A percentile compares a stretch with the other conserved stretches of the same genome.
phyloP scores from a whole-genome alignment of 2,113 vertebrate species.

The Periophthalmus modestus region DNA sequence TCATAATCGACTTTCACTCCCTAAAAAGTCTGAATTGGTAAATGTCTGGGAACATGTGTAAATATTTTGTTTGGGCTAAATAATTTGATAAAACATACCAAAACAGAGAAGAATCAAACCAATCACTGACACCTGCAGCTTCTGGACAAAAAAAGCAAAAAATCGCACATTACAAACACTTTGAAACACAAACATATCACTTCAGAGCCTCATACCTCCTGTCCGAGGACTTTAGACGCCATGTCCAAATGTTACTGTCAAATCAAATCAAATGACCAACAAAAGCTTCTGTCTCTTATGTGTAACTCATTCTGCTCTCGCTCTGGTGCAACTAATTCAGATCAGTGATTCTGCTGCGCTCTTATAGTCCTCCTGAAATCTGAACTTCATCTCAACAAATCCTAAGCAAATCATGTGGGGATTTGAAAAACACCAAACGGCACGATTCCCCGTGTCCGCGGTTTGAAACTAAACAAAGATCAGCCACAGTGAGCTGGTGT shows the following conservation, averaged over 20 bases:
- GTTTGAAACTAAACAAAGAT: slow-evolving; percentile 36
- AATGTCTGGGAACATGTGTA: no score
- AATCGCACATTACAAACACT: no score
- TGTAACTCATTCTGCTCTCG: slow-evolving; percentile 9
- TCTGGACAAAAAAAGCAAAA: neutral
- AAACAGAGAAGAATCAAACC: neutral
- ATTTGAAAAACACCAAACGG: slow-evolving; percentile 13
- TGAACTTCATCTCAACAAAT: slow-evolving; percentile 32
- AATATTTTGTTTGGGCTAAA: no score
- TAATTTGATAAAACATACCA: neutral
- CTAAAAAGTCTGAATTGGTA: no score
- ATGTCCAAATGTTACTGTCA: neutral
- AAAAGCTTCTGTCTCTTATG: neutral
- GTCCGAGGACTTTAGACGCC: neutral
- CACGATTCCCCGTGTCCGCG: slow-evolving; percentile 34
- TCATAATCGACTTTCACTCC: no score
- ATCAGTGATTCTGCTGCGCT: slow-evolving; percentile 30
- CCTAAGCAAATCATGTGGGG: slow-evolving; percentile 53
- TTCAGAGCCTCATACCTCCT: neutral
- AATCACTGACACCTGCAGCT: neutral
- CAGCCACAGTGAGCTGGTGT: slow-evolving; percentile 32
- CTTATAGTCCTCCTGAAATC: slow-evolving; percentile 10
- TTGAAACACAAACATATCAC: neutral
- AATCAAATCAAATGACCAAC: neutral
- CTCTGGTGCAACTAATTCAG: slow-evolving; percentile 19